Evolutionary conservation across 2,888 invertebrate genomes (phyloP).

Genomic region (Drosophila gaucha): DNA sequence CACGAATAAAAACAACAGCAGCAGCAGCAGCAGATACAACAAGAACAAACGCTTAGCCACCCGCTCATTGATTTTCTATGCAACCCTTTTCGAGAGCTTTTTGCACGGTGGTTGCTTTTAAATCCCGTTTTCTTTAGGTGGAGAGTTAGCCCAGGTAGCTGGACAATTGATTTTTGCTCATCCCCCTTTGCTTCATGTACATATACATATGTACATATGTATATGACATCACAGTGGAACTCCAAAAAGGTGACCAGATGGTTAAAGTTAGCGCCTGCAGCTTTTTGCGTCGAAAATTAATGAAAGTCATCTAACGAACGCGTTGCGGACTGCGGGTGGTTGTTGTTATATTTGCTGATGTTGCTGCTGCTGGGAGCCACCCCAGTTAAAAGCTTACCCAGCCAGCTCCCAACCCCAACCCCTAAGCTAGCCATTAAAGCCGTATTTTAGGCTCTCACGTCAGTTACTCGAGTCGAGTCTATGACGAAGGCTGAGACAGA

Average conservation of each 20-base stretch:
- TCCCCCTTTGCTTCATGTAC: constrained; percentile 1
- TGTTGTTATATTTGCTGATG: constrained; percentile 23
- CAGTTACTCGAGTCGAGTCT: neutral
- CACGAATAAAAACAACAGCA: neutral
- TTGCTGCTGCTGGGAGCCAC: constrained; percentile 4
- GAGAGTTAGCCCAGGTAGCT: constrained; percentile 8
- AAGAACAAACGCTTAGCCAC: too few relatives aligned
- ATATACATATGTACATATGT: neutral
- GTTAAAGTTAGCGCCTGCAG: constrained; percentile 17
- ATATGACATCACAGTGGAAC: neutral
- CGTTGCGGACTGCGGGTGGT: constrained; percentile 37
- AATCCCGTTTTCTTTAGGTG: neutral
- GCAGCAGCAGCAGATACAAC: neutral
- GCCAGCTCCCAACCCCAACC: neutral
- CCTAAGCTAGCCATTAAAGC: neutral
- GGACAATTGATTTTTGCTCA: constrained; percentile 14
- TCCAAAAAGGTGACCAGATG: constrained; percentile 31
- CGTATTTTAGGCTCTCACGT: neutral
- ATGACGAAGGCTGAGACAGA: neutral
- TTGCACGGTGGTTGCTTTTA: constrained; percentile 30
- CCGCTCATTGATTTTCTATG: constrained; percentile 46
- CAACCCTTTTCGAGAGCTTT: constrained; percentile 47
- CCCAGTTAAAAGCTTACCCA: constrained; percentile 26
- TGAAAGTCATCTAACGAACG: constrained; percentile 54
- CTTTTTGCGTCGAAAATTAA: constrained; percentile 57